Percentiles rank a stretch among this genome's conserved stretches.
These are phyloP conservation scores for Hylia prasina DNA, from an alignment of 2,113 vertebrate genomes.

Conservation along the genomic window DNA sequence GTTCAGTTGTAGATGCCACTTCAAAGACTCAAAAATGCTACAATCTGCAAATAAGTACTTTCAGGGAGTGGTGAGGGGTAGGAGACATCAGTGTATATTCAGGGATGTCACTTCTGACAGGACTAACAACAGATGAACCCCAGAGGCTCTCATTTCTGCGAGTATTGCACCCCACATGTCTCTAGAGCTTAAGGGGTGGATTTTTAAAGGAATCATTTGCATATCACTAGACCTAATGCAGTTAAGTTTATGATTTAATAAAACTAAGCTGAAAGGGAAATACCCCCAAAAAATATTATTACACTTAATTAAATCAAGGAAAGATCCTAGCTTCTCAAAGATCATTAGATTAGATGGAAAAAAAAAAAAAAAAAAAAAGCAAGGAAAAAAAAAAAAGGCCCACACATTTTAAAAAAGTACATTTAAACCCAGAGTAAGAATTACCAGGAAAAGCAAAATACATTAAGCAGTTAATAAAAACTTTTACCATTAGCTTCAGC, in stretches of 20 bases:
- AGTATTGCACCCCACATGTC: background rate
- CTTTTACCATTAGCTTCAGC: background rate
- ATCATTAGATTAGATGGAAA: background rate
- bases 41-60: background rate
- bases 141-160: background rate
- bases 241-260: conserved; percentile 16
- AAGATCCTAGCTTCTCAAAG: background rate
- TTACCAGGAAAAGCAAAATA: background rate
- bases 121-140: background rate
- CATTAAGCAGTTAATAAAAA: background rate
- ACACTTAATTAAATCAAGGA: background rate
- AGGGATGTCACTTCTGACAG: background rate
- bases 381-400: too few relatives aligned
- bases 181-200: conserved; percentile 23
- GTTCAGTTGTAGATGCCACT: conserved; percentile 28
- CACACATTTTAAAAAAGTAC: too few relatives aligned
- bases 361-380: background rate
- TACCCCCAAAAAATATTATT: background rate
- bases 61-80: background rate
- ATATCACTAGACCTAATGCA: background rate
- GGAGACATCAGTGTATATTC: background rate
- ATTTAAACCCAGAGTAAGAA: background rate
- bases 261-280: conserved; percentile 21
- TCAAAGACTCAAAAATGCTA: conserved; percentile 28
- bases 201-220: conserved; percentile 35